Base-by-base conservation (phyloP, 2,888 invertebrate genomes). In the Yponomeuta evonymella region DNA sequence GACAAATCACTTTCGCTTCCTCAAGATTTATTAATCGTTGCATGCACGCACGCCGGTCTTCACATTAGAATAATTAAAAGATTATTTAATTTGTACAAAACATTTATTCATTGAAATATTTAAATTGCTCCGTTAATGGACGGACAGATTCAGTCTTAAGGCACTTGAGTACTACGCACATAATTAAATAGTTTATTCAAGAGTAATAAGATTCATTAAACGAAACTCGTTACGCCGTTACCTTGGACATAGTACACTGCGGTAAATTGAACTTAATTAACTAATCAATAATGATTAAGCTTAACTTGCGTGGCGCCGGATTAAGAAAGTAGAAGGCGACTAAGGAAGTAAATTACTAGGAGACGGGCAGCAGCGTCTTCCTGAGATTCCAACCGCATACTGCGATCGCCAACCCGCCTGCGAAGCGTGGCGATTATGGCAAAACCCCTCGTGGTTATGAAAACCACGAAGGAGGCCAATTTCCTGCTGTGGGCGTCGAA, bases 31-130 rank as follows among this genome's bases (percentile, higher is more conserved):
- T 23, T 23, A 23, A 23, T 23, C 23, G 0, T 23, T 23, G 23
- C 23, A 23, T 23, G 23, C 23, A 23, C 23, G 23, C 23, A 23
- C 23, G 23, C 23, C 23, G 23, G 63, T 69, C 69, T 43, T 8
- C 43, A 43, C 43, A 43, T 43, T 43, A 43, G 71, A 68, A 69
- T 71, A 69, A 43, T 33, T 36, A 70, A 69, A 68, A 70, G 73
- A 72, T 67, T 43, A 73, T 33, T 72, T 73, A 77, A 73, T 74
- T 76, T 48, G 48, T 70, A 70, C 29, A 70, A 71, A 71, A n/a
- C 23, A 33, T 67, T 71, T 58, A 67, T 71, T 71, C 8, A 51
- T 65, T n/a, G 15, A 33, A 29, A 6, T 64, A 15, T 58, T 12
- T 15, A 58, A 58, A 15, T 58, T 58, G 51, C 15, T 8, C 1